phyloP scores from a whole-genome alignment of 2,797 vertebrate species.

The Coluber constrictor region DNA sequence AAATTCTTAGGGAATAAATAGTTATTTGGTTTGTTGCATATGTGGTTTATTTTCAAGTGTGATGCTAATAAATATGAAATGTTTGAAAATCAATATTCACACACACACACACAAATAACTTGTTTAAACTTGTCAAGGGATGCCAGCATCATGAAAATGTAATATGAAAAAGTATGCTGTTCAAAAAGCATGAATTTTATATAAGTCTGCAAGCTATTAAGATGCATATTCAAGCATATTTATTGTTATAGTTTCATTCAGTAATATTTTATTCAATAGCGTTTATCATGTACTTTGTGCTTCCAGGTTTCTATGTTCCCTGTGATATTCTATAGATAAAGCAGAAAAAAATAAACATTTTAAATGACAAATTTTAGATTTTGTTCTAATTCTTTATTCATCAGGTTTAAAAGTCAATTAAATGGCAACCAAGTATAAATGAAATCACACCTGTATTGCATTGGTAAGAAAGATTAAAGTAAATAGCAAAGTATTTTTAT shows the following conservation, averaged over 20 bases:
- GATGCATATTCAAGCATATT: slow-evolving; percentile 32
- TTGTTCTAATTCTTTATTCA: background rate
- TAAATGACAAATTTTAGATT: slow-evolving; percentile 43
- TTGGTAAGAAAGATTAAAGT: background rate
- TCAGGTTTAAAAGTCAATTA: background rate
- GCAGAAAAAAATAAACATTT: slow-evolving; percentile 72
- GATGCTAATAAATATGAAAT: slow-evolving; percentile 34
- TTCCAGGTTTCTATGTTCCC: slow-evolving; percentile 71
- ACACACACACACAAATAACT: background rate
- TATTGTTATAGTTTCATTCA: slow-evolving; percentile 48
- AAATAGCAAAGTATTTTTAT: background rate
- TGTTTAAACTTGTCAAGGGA: slow-evolving; percentile 35
- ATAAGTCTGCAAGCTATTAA: slow-evolving; percentile 32
- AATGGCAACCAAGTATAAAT: background rate
- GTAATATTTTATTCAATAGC: slow-evolving; percentile 66
- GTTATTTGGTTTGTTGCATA: slow-evolving; percentile 61
- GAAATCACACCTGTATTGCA: background rate
- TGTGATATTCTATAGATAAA: slow-evolving; percentile 61
- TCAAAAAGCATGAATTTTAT: slow-evolving; percentile 63
- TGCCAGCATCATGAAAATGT: slow-evolving; percentile 31
- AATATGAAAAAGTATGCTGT: slow-evolving; percentile 19
- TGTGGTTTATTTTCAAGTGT: slow-evolving; percentile 53
- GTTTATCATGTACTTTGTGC: slow-evolving; percentile 66
- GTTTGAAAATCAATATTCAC: slow-evolving; percentile 45
- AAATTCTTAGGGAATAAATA: slow-evolving; percentile 51